Conservation (phyloP, 2,113 vertebrate genomes). For the Butastur rufipennis region DNA sequence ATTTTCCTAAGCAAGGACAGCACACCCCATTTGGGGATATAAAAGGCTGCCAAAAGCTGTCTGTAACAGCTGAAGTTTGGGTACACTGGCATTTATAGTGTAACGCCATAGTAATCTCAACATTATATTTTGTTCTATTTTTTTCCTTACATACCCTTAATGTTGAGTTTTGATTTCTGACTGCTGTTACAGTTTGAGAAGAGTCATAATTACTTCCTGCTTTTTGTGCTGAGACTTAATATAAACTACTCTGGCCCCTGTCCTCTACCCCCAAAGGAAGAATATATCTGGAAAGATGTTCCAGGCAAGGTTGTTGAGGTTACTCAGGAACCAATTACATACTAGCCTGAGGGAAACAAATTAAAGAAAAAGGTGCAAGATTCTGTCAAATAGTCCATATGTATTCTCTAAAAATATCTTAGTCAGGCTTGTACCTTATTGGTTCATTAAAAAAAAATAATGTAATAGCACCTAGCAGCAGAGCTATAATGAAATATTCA, state of each 20-base stretch:
- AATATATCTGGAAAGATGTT: not conserved
- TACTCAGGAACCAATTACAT: slow-evolving; percentile 13
- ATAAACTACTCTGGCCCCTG: not conserved
- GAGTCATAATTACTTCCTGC: not conserved
- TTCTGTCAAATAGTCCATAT: not conserved
- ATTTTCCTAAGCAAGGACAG: not conserved
- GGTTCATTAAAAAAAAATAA: slow-evolving; percentile 7
- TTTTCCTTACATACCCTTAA: not conserved
- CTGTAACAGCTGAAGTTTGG: not conserved
- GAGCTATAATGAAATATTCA: slow-evolving; percentile 25
- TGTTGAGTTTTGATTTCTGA: not conserved
- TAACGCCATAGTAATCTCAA: not conserved
- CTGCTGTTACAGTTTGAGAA: not conserved
- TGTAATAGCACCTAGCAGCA: not conserved
- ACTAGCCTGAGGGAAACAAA: not conserved
- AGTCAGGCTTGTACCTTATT: not conserved
- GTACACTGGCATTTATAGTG: not conserved
- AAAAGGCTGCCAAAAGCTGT: not conserved
- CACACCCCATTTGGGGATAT: not conserved
- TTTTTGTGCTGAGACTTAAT: not conserved
- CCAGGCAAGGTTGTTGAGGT: slow-evolving; percentile 22
- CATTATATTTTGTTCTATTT: not conserved
- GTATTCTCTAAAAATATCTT: slow-evolving; percentile 11
- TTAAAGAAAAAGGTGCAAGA: not conserved
- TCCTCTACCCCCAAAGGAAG: not conserved